A percentile compares a stretch with the other conserved stretches of the same genome.
phyloP scores from a whole-genome alignment of 2,113 vertebrate species.

The Sciurus niger region DNA sequence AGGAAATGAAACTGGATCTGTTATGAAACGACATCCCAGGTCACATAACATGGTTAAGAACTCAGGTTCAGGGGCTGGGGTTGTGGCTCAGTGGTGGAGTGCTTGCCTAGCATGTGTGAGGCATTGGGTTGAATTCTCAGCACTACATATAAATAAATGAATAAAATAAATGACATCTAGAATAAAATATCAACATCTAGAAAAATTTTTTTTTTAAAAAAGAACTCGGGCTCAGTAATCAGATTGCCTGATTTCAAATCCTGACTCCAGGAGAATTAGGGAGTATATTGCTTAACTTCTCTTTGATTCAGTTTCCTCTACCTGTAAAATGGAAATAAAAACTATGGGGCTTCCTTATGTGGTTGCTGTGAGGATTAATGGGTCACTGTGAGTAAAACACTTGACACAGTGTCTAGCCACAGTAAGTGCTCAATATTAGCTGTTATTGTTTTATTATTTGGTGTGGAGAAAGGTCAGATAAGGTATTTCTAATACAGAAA shows the following conservation, averaged over 20 bases:
- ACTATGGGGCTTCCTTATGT: not conserved
- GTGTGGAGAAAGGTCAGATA: not conserved
- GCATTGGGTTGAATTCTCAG: too few relatives aligned
- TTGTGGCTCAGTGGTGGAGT: too few relatives aligned
- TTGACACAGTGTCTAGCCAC: not conserved
- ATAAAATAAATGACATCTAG: too few relatives aligned
- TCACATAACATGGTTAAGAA: not conserved
- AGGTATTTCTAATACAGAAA: not conserved
- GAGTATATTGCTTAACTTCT: not conserved
- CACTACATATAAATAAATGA: too few relatives aligned
- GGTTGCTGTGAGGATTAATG: not conserved
- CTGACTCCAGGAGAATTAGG: not conserved
- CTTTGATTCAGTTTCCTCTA: not conserved
- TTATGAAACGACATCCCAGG: not conserved
- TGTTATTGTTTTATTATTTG: not conserved
- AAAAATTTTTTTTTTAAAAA: too few relatives aligned
- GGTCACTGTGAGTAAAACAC: not conserved
- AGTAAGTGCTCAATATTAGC: not conserved
- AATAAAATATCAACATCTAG: too few relatives aligned
- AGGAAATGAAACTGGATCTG: slow-evolving; percentile 41
- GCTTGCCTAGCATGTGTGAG: too few relatives aligned
- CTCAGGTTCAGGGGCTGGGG: not conserved
- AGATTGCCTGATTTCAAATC: not conserved
- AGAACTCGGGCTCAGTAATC: not conserved
- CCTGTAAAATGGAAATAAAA: not conserved